A percentile compares a stretch with the other conserved stretches of the same genome.
phyloP scores from a whole-genome alignment of 2,113 vertebrate species.

The Leuciscus idus region DNA sequence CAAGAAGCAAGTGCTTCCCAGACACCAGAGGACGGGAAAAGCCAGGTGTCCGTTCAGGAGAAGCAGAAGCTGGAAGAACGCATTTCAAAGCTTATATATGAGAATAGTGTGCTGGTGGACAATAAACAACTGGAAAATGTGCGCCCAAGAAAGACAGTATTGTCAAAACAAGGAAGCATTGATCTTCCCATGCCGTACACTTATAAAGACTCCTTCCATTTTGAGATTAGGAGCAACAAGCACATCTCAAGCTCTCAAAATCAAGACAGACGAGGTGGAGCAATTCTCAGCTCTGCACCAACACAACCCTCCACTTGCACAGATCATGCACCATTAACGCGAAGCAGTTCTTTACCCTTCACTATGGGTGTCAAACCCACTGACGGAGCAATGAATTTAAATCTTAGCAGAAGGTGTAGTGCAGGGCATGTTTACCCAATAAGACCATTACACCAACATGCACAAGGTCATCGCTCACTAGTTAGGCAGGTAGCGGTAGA shows the following conservation, averaged over 20 bases:
- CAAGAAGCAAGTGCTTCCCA: slow-evolving; percentile 26
- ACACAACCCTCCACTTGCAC: slow-evolving; percentile 80
- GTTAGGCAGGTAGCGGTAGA: slow-evolving; percentile 92
- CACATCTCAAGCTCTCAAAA: slow-evolving; percentile 69
- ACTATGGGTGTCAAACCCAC: slow-evolving; percentile 71
- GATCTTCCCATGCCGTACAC: slow-evolving; percentile 95
- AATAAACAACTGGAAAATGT: slow-evolving; percentile 89
- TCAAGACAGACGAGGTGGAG: slow-evolving; percentile 70
- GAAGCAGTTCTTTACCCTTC: slow-evolving; percentile 91
- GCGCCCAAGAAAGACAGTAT: slow-evolving; percentile 87
- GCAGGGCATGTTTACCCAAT: slow-evolving; percentile 68
- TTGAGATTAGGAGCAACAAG: slow-evolving; percentile 84
- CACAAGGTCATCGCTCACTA: slow-evolving; percentile 83
- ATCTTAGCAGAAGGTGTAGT: slow-evolving; percentile 64
- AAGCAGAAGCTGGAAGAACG: slow-evolving; percentile 87
- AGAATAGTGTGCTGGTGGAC: slow-evolving; percentile 90
- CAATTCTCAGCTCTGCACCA: slow-evolving; percentile 85
- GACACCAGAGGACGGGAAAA: slow-evolving; percentile 54
- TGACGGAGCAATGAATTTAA: slow-evolving; percentile 56
- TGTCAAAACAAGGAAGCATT: slow-evolving; percentile 95
- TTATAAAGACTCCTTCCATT: slow-evolving; percentile 96
- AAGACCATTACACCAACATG: slow-evolving; percentile 75
- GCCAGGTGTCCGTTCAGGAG: slow-evolving; percentile 71
- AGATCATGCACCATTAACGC: slow-evolving; percentile 81
- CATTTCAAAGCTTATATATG: slow-evolving; percentile 91